Base-by-base conservation (phyloP, 2,888 invertebrate genomes). In the Aphidoletes aphidimyza region DNA sequence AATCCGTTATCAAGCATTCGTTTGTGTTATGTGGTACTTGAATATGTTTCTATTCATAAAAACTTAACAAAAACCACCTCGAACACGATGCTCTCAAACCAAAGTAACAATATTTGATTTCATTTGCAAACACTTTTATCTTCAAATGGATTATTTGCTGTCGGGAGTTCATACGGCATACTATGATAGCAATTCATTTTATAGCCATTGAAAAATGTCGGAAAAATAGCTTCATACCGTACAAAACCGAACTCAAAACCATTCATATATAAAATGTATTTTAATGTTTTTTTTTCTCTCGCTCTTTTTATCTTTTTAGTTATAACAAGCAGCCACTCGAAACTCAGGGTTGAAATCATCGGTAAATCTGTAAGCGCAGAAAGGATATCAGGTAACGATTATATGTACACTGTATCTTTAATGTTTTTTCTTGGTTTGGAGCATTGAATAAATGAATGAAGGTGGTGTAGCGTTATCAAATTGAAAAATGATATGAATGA, bases 401-500 rank as follows among this genome's bases (percentile, higher is more conserved):
- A 30, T 54, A 0, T 17, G 11, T 26, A 22, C 1, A 2, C 14
- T 54, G 2, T 2, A 19, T 19, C 8, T 17, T 17, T 47, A 19
- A 47, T 17, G 22, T 26, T 9, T 42, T 42, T 42, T 42, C 30
- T 54, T 2, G 1, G 3, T 30, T 30, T 9, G 69, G 11, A 30
- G 30, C 9, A 69, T 69, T 14, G 2, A 17, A 30, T 30, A 30
- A 1, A 11, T 22, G 54, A 54, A 2, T 39, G 47, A 47, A 47
- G 6, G 47, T 47, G 54, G 14, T 14, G 69, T n/a, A n/a, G 69
- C 34, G 17, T 69, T 69, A 69, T 69, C 30, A 69, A 30, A 69
- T 69, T 69, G 69, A 69, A 69, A 69, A 69, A 69, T 69, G 69
- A 69, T 69, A 69, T 69, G 69, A 69, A 69, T 69, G 69, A 26